Conservation (phyloP, 2,888 invertebrate species). For the Eudasyphora cyanicolor region DNA sequence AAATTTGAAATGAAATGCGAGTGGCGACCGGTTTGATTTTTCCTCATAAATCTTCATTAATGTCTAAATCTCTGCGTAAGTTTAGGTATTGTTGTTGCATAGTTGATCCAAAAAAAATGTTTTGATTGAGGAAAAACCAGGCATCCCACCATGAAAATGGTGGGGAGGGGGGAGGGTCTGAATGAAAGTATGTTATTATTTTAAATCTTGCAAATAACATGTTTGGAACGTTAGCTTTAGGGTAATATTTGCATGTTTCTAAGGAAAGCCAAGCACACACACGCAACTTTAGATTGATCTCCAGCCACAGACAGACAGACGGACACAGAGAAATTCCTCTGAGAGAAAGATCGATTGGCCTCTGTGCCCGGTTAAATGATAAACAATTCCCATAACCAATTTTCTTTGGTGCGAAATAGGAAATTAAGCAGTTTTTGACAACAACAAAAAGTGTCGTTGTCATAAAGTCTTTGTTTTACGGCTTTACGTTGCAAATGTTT, state of each 20-base stretch:
- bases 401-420: neutral
- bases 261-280: neutral
- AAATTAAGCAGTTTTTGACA: neutral
- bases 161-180: too few relatives aligned
- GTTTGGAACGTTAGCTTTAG: neutral
- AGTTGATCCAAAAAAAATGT: neutral
- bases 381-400: neutral
- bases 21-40: slow-evolving; percentile 9
- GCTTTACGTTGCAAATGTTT: neutral
- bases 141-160: neutral
- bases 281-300: neutral
- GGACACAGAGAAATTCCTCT: neutral
- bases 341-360: slow-evolving; percentile 18
- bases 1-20: slow-evolving; percentile 4
- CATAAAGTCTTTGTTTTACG: neutral
- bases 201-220: slow-evolving; percentile 16
- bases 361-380: neutral
- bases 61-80: neutral
- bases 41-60: slow-evolving; percentile 30
- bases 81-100: neutral
- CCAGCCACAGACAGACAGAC: neutral
- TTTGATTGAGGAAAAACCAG: neutral
- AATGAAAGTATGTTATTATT: slow-evolving; percentile 23
- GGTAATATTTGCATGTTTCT: neutral
- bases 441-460: too few relatives aligned